Evolutionary conservation across 2,797 vertebrate genomes (phyloP), one percentile per base, ranked within the genome.

Genomic region (Synanceia verrucosa): DNA sequence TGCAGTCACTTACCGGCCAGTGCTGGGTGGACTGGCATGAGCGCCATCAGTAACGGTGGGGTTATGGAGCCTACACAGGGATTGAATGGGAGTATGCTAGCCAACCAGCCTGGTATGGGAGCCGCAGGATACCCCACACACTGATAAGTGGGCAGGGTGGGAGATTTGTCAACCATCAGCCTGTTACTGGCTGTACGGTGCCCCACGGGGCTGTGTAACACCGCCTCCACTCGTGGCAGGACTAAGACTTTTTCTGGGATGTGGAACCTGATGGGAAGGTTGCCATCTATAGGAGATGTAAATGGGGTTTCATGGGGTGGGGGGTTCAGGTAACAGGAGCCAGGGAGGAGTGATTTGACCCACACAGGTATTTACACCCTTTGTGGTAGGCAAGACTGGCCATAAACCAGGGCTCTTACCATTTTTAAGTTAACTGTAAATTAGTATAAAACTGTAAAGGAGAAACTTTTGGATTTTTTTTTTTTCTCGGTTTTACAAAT

Each of bases 111-210:
- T 4, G 95, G 96, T 70, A 96, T 97, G 91, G 95, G 96, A 81
- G 94, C 96, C 85, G 87, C 96, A 64, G 96, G 95, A 91, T 97
- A 96, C 91, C 96, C 96, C 86, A 95, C 96, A 61, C 96, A 96
- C 83, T 97, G 94, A 97, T 93, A 84, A 76, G 80, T 81, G 82
- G 88, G 78, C 79, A 71, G 85, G 87, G 83, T 74, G 82, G 84
- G 75, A 82, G 72, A 78, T 86, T 85, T 86, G 66, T 86, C 83
- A 83, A 81, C 81, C 79, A 58, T 75, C 84, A 81, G 89, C 83
- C 76, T 77, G 56, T 83, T 73, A 75, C 26, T 84, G 88, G 91
- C 86, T 89, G 84, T 73, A 68, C 64, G 70, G 74, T 76, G 73
- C 81, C 79, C 86, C 18, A 59, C 75, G 23, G 88, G 84, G 87